Percentiles rank a stretch among this genome's conserved stretches.
Evolutionary conservation across 2,797 vertebrate genomes (phyloP).

Genomic region (Sylvia borin): DNA sequence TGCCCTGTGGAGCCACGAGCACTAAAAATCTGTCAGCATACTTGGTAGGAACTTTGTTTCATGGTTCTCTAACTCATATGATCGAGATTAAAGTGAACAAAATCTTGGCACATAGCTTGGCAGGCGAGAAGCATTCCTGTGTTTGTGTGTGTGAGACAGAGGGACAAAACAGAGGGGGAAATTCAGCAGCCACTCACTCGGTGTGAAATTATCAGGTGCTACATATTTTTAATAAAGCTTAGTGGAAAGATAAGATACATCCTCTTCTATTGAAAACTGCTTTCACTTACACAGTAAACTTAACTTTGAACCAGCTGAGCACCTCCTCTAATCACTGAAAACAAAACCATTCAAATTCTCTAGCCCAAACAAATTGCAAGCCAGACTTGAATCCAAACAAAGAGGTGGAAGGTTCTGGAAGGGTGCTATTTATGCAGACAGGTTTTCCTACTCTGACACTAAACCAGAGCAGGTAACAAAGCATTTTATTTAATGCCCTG

Average conservation of each 20-base stretch:
- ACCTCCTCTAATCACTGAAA: background rate
- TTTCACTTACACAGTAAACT: background rate
- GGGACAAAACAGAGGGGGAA: background rate
- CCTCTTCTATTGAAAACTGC: background rate
- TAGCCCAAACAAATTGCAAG: background rate
- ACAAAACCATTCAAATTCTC: background rate
- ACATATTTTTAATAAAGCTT: slow-evolving; percentile 57
- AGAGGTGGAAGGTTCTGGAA: background rate
- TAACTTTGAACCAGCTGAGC: background rate
- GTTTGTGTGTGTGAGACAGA: background rate
- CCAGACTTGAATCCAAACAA: background rate
- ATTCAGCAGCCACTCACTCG: background rate
- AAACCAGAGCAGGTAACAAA: background rate
- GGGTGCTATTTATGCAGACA: background rate
- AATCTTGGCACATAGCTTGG: slow-evolving; percentile 59
- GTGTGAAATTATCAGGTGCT: slow-evolving; percentile 61
- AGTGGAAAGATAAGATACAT: slow-evolving; percentile 22
- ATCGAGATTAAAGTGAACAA: slow-evolving; percentile 62
- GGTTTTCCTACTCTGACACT: background rate
- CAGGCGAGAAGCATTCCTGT: slow-evolving; percentile 44
- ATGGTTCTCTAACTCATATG: slow-evolving; percentile 46
- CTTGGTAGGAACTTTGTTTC: slow-evolving; percentile 57
- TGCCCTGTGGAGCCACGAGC: slow-evolving; percentile 40
- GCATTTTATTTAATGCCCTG: background rate
- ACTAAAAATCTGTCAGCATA: slow-evolving; percentile 51